Evolutionary conservation across 2,888 invertebrate species (phyloP), one percentile per base, ranked within the genome.

Genomic region (Ferdinandea cuprea): DNA sequence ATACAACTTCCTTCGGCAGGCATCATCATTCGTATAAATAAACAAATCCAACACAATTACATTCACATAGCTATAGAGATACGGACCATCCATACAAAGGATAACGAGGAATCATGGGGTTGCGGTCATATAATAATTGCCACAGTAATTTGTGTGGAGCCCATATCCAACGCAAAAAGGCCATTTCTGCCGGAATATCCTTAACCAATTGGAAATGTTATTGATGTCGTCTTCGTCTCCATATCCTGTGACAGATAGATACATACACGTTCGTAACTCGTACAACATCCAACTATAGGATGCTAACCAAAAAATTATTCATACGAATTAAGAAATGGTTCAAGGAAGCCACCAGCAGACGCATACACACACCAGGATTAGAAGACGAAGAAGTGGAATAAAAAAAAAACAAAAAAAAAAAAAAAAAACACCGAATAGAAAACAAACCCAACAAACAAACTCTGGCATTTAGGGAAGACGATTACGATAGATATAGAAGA

Each of bases 81-180:
- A n/a, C 44, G 17, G 42, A 48, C 58, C n/a, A 25, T 8, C 21
- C 15, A 52, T 30, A 50, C 28, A 63, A 4, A 58, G 58, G 28
- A 44, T 19, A 19, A 25, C 9, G 15, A 66, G 59, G 68, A 46
- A 52, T 68, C 66, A 76, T 72, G 79, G 74, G 66, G 58, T 63
- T 83, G 83, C 78, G 83, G 83, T 83, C 83, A 78, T 56, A 78
- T 58, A 83, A 83, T 83, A 83, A 83, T 83, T 83, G 83, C 83
- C 78, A 78, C 72, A 78, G 83, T 81, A 81, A 81, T 81, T 81
- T 81, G 65, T 81, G 77, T 81, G 77, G 66, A 81, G 66, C 59
- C 81, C 71, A 71, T 83, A 63, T 63, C 58, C 66, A 68, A 37
- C 65, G 58, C 56, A 77, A 72, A 72, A 72, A 61, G 72, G 72